Evolutionary conservation across 2,797 vertebrate species (phyloP), one percentile per base, ranked within the genome.

Genomic region (Myotis daubentonii): DNA sequence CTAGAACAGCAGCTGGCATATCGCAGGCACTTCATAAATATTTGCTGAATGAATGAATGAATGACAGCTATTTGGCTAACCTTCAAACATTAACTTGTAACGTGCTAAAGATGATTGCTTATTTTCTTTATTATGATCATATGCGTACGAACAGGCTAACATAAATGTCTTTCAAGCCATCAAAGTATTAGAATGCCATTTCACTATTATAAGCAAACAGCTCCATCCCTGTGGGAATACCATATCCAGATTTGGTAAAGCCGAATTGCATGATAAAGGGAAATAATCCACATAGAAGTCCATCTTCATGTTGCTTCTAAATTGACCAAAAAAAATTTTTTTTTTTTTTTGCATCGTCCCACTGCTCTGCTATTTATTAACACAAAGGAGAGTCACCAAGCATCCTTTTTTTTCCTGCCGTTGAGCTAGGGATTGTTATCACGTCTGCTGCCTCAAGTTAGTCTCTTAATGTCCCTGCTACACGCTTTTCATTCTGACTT

Each of bases 1-100:
- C 78, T 92, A 51, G 41, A 94, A 62, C 2, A 55, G 62, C 85
- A 93, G 92, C 93, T 87, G 92, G 78, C 41, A 76, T 65, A 55
- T 60, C 12, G 51, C 38, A 87, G 65, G 16, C 88, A 47, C 87
- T 94, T 93, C 89, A 93, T 83, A 86, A 95, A 82, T 92, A 93
- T 88, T 95, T 86, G 74, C 92, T 68, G 89, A 96, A 92, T 78
- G 68, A 94, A 88, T 87, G 55, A 72, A 62, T 36, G 76, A 92
- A 76, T 87, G 87, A 93, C 57, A 90, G 74, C 55, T 84, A 70
- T 76, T 86, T 95, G 93, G 84, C 74, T 76, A 89, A 92, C 84
- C 87, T 66, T 22, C 38, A 92, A 87, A 85, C 55, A 28, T 11
- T 83, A 81, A 94, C 76, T 60, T 66, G 8, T 83, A 71, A 85